Percentiles rank a stretch among this genome's conserved stretches.
phyloP scores from a whole-genome alignment of 2,113 vertebrate species.

The Rhadina sibilatrix region DNA sequence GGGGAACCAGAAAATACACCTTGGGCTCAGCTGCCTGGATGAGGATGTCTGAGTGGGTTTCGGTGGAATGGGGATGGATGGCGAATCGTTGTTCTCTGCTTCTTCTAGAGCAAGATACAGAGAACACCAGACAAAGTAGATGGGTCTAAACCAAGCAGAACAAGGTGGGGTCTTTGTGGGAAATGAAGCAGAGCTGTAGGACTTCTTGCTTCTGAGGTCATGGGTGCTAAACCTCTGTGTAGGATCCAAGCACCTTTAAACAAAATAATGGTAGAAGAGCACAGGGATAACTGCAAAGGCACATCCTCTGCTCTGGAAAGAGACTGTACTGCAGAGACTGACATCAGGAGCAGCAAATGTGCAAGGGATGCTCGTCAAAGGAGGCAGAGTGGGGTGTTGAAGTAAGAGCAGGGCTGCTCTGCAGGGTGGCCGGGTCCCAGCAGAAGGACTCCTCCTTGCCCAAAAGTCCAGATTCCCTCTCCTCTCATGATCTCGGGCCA shows the following conservation, averaged over 20 bases:
- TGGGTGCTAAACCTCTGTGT: neutral
- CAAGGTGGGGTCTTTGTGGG: neutral
- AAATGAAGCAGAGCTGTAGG: neutral
- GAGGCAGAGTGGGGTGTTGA: neutral
- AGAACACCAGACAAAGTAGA: neutral
- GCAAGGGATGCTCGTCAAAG: neutral
- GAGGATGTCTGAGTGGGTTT: neutral
- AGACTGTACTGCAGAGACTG: neutral
- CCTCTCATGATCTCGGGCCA: neutral
- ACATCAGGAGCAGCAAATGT: neutral
- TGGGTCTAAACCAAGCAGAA: neutral
- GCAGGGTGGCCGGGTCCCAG: neutral
- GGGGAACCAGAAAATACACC: neutral
- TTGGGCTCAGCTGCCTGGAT: neutral
- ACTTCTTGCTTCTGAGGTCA: neutral
- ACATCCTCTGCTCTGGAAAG: neutral
- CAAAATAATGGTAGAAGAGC: neutral
- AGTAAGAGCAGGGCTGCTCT: neutral
- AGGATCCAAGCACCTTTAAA: neutral
- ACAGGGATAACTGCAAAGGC: neutral
- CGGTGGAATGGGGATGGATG: neutral
- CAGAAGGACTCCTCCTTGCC: too few species aligned
- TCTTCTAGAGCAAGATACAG: neutral
- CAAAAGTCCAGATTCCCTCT: neutral
- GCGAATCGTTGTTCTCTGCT: neutral